These are phyloP conservation scores for Pseudomugil gertrudae DNA, from an alignment of 2,797 vertebrate species.

Conservation along the genomic window DNA sequence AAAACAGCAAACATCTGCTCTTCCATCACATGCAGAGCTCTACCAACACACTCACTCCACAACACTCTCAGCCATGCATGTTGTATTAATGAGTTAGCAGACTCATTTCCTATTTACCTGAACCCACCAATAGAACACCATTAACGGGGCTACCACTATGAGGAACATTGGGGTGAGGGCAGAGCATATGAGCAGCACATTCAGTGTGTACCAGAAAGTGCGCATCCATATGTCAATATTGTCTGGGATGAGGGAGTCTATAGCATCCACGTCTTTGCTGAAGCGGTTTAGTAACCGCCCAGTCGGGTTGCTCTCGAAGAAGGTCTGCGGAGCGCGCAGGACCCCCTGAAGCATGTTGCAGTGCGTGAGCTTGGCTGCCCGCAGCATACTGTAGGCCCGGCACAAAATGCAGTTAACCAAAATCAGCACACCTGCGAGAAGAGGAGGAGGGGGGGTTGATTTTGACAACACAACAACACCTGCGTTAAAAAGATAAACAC, in stretches of 20 bases:
- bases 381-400: slow-evolving; percentile 83
- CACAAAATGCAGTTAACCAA: slow-evolving; percentile 81
- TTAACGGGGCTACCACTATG: slow-evolving; percentile 85
- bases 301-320: slow-evolving; percentile 85
- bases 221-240: slow-evolving; percentile 89
- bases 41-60: slow-evolving; percentile 54
- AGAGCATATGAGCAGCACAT: slow-evolving; percentile 87
- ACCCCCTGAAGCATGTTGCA: slow-evolving; percentile 81
- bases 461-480: slow-evolving; percentile 63
- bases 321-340: slow-evolving; percentile 83
- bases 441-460: slow-evolving; percentile 45
- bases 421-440: slow-evolving; percentile 82
- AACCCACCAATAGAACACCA: slow-evolving; percentile 88
- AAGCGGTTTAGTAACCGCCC: slow-evolving; percentile 87
- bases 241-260: slow-evolving; percentile 84
- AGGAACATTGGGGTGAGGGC: slow-evolving; percentile 86
- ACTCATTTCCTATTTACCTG: slow-evolving; percentile 86
- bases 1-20: slow-evolving; percentile 41
- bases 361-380: slow-evolving; percentile 79
- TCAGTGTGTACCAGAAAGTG: slow-evolving; percentile 88
- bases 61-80: slow-evolving; percentile 66
- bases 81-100: slow-evolving; percentile 81
- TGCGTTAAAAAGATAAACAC: slow-evolving; percentile 55
- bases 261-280: slow-evolving; percentile 86
- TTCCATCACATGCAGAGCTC: slow-evolving; percentile 44